phyloP scores from a whole-genome alignment of 2,113 vertebrate genomes.

The Arothron firmamentum region DNA sequence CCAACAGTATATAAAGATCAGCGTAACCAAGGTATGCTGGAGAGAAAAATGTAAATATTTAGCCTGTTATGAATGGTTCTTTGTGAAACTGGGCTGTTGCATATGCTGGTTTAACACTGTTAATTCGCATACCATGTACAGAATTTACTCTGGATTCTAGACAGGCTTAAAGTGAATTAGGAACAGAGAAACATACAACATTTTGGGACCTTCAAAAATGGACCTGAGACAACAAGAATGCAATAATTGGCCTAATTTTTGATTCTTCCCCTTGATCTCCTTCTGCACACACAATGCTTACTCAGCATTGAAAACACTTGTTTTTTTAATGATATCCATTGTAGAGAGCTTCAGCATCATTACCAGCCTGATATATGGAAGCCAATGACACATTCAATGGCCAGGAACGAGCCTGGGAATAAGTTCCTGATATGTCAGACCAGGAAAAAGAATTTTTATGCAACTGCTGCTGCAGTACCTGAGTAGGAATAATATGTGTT shows the following conservation, averaged over 20 bases:
- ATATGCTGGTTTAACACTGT: slow-evolving; percentile 33
- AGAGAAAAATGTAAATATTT: slow-evolving; percentile 29
- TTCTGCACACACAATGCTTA: slow-evolving; percentile 24
- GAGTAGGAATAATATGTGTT: no score
- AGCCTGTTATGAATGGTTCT: slow-evolving; percentile 45
- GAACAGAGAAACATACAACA: not conserved
- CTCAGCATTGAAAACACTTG: slow-evolving; percentile 37
- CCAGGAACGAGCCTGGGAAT: slow-evolving; percentile 21
- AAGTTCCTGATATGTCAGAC: slow-evolving; percentile 15
- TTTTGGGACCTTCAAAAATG: not conserved
- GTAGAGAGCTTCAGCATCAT: slow-evolving; percentile 4
- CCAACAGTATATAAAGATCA: slow-evolving; percentile 2
- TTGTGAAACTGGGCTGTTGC: slow-evolving; percentile 38
- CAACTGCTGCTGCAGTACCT: no score
- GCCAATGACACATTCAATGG: slow-evolving; percentile 18
- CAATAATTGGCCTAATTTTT: slow-evolving; percentile 2
- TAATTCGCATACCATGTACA: slow-evolving; percentile 46
- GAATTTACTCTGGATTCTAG: slow-evolving; percentile 33
- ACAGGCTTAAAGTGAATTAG: slow-evolving; percentile 21
- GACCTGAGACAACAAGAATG: not conserved
- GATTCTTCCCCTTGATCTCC: not conserved
- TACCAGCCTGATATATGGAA: slow-evolving; percentile 19
- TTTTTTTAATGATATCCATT: not conserved
- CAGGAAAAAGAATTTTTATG: not conserved
- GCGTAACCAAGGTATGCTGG: slow-evolving; percentile 11